A percentile compares a stretch with the other conserved stretches of the same genome.
phyloP scores from a whole-genome alignment of 2,797 vertebrate genomes.

The Hyperoplus lanceolatus region DNA sequence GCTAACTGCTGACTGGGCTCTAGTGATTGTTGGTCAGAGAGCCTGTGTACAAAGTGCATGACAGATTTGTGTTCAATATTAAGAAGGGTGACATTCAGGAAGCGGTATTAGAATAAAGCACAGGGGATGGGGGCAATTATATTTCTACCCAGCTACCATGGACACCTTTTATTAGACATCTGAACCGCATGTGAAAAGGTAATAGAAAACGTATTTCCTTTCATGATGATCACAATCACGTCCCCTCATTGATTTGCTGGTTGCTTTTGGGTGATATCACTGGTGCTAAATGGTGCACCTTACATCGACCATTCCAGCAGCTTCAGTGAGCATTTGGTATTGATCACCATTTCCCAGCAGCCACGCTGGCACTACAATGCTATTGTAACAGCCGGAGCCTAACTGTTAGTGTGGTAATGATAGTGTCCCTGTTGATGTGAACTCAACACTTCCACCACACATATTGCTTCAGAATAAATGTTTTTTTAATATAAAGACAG shows the following conservation, averaged over 20 bases:
- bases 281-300: not conserved
- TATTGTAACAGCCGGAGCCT: not conserved
- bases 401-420: not conserved
- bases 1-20: constrained; percentile 11
- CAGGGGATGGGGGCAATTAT: not conserved
- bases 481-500: not conserved
- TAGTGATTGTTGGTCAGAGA: constrained; percentile 7
- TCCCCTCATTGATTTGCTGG: not conserved
- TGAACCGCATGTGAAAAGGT: not conserved
- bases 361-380: constrained; percentile 16
- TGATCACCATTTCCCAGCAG: constrained; percentile 22
- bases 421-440: not conserved
- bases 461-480: not conserved
- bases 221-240: constrained; percentile 6
- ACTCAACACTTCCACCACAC: not conserved
- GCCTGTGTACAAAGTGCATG: constrained; percentile 11
- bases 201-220: not conserved
- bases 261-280: no score
- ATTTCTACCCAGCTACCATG: not conserved
- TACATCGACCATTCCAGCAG: not conserved
- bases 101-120: constrained; percentile 25
- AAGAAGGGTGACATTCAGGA: constrained; percentile 6
- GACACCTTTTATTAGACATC: not conserved
- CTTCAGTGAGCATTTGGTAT: constrained; percentile 9
- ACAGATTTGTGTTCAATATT: constrained; percentile 25